Percentiles rank a stretch among this genome's conserved stretches.
Conservation (phyloP, 2,113 vertebrate genomes). For the Sorex araneus region DNA sequence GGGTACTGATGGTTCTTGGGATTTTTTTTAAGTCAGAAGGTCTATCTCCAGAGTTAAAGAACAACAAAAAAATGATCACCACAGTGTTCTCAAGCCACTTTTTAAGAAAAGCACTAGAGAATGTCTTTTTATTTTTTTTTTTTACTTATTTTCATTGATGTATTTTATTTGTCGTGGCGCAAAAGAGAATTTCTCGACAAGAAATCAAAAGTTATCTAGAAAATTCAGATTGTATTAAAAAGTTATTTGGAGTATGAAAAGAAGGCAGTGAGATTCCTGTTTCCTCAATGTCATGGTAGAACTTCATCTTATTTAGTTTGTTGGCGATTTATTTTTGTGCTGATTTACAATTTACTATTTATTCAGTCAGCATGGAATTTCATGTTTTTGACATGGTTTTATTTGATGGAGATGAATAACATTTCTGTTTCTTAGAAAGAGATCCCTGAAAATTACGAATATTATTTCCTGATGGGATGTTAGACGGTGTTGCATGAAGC, state of each 20-base stretch:
- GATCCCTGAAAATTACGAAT: background rate
- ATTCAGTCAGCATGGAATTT: background rate
- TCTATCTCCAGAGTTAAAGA: background rate
- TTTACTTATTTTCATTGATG: too few species aligned
- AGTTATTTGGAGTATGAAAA: slow-evolving; percentile 32
- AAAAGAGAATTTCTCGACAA: background rate
- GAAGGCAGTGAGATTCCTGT: background rate
- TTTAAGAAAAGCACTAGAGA: background rate
- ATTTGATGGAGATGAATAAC: background rate
- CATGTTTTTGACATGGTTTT: background rate
- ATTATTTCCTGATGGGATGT: background rate
- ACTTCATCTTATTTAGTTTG: background rate
- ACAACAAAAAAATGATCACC: background rate
- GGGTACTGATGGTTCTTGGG: background rate
- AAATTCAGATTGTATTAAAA: slow-evolving; percentile 4
- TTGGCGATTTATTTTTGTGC: background rate
- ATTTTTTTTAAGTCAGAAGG: background rate
- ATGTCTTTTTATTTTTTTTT: too few species aligned
- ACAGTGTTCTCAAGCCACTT: background rate
- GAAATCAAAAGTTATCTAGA: background rate
- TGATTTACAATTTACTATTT: background rate
- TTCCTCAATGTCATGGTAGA: background rate
- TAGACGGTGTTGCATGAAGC: background rate
- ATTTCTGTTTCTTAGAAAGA: background rate
- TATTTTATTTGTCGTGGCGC: too few species aligned